These are phyloP conservation scores for Pectinophora gossypiella DNA, from an alignment of 1,140 invertebrate species.

Conservation along the genomic window DNA sequence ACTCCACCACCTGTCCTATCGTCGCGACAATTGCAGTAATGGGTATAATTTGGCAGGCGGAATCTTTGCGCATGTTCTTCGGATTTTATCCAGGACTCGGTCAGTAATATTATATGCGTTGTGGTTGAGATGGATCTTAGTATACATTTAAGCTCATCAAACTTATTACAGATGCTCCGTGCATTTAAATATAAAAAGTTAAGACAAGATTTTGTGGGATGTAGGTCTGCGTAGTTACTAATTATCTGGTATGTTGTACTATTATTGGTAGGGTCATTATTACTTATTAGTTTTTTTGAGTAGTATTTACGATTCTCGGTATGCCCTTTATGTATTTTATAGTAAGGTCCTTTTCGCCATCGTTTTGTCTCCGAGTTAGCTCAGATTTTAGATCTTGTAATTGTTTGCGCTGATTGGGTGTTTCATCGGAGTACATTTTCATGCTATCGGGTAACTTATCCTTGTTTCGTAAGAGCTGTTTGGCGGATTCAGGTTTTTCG, in stretches of 20 bases:
- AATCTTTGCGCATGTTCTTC: constrained; percentile 3
- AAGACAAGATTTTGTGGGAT: not conserved
- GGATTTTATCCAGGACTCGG: constrained; percentile 12
- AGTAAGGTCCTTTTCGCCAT: not conserved
- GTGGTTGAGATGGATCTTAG: not conserved
- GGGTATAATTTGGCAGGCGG: not conserved
- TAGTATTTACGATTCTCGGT: constrained; percentile 3
- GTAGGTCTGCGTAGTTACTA: not conserved
- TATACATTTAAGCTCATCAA: constrained; percentile 9
- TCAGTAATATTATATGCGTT: constrained; percentile 2
- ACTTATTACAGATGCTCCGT: too few species aligned
- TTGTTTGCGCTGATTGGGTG: not conserved
- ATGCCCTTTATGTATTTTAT: constrained; percentile 12
- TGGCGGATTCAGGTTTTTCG: not conserved
- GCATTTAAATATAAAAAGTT: constrained; percentile 8
- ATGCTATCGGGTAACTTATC: not conserved
- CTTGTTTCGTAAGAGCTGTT: not conserved
- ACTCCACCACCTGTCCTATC: constrained; percentile 9
- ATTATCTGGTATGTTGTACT: constrained; percentile 5
- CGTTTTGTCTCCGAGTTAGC: not conserved
- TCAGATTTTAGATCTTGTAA: not conserved
- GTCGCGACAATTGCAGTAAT: constrained; percentile 7
- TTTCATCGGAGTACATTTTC: constrained; percentile 4
- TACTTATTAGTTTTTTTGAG: constrained; percentile 6
- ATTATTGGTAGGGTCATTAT: not conserved